Base-by-base conservation (phyloP, 2,888 invertebrate species). In the Eristalis arbustorum region DNA sequence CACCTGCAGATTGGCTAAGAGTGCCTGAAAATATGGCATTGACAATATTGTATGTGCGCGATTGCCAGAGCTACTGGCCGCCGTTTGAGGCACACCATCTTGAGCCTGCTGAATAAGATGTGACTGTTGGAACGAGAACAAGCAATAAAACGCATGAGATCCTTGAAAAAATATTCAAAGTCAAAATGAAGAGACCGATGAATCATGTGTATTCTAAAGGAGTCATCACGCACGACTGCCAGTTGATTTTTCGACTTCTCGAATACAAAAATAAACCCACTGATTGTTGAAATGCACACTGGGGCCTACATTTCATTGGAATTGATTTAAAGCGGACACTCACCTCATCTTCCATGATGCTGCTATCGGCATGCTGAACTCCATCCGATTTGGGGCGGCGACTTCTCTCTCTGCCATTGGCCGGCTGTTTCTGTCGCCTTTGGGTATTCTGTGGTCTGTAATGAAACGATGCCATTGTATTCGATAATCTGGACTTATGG, bases 1-100 rank as follows among this genome's bases (percentile, higher is more conserved):
- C 95, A 96, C 96, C 96, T 96, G 95, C 91, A 96, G 93, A 91
- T 95, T 95, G 90, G 94, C 94, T 91, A 96, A 94, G 90, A 96
- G 93, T 91, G 94, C 94, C 92, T 95, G 95, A 92, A 96, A 95
- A 92, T 96, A 95, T 89, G 96, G 96, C 94, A 95, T 92, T 88
- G 92, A 90, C 83, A 92, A 89, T 68, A 92, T 89, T 69, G 91
- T 91, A 92, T 93, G 90, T 84, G 91, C 90, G 83, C 91, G 91
- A 91, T 93, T 90, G 84, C 92, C 91, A 89, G 91, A 92, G 89
- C 91, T 92, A 89, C 92, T 92, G 67, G 92, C 92, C 74, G 92
- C 91, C 77, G 91, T 90, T 77, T 92, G 91, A 68, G 92, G 92
- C 85, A 91, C 89, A 85, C 91, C 91, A 90, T 92, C 92, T 90